These are phyloP conservation scores for Eremobia ochroleuca DNA, from an alignment of 2,888 invertebrate species.

Conservation along the genomic window DNA sequence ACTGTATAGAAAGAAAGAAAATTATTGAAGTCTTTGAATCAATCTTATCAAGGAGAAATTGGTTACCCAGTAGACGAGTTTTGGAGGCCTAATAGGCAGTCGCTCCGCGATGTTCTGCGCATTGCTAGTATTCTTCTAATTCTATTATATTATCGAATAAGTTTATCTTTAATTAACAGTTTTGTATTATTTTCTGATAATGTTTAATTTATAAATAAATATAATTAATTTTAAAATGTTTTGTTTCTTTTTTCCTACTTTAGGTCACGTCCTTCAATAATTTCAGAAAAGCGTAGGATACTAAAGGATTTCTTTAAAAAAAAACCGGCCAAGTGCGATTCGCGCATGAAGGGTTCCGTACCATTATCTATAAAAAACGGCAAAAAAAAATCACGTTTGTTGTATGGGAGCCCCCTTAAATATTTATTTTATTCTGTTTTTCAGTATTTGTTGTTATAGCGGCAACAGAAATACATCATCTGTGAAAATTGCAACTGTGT, in stretches of 20 bases:
- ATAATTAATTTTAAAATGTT: background rate
- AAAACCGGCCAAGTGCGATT: background rate
- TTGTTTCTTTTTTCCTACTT: background rate
- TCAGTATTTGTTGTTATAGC: no score
- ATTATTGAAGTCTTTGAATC: background rate
- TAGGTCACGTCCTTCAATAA: background rate
- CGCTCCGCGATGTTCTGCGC: background rate
- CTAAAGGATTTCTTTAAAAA: background rate
- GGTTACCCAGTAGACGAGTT: background rate
- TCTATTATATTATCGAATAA: slow-evolving; percentile 11
- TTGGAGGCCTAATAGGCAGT: background rate
- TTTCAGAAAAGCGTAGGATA: no score
- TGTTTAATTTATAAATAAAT: slow-evolving; percentile 51
- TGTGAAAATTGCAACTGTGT: no score
- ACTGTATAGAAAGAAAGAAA: no score
- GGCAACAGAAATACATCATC: no score
- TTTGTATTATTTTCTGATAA: slow-evolving; percentile 52
- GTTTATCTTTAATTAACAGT: slow-evolving; percentile 24
- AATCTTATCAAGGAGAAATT: background rate
- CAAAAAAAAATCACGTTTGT: no score
- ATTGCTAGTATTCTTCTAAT: background rate
- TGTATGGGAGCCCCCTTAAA: no score
- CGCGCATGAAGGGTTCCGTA: no score
- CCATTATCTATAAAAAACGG: no score
- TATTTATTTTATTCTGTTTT: no score